Percentiles rank a stretch among this genome's conserved stretches.
phyloP scores from a whole-genome alignment of 2,113 vertebrate species.

The Hoplias malabaricus region DNA sequence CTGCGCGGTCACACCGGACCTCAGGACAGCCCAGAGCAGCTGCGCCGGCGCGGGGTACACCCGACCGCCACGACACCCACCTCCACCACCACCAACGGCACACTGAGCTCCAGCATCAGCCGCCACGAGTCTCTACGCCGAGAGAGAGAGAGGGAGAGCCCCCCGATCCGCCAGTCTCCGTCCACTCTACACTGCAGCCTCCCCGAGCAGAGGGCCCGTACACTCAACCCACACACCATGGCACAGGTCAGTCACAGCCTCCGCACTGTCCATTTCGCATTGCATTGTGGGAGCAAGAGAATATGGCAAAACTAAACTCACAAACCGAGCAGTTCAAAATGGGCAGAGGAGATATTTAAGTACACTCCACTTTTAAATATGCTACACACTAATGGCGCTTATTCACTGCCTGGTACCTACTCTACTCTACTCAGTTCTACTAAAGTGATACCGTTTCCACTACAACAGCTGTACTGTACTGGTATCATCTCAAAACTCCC shows the following conservation, averaged over 20 bases:
- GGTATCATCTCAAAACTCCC: too few relatives aligned
- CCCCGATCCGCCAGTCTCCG: slow-evolving; percentile 89
- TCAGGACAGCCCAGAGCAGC: slow-evolving; percentile 88
- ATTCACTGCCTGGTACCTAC: too few relatives aligned
- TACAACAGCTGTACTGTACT: too few relatives aligned
- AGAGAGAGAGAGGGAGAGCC: slow-evolving; percentile 80
- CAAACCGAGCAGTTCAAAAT: too few relatives aligned
- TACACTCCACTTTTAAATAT: too few relatives aligned
- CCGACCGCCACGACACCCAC: neutral
- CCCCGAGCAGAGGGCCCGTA: slow-evolving; percentile 72
- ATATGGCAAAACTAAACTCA: too few relatives aligned
- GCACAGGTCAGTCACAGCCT: slow-evolving; percentile 80
- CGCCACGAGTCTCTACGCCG: slow-evolving; percentile 87
- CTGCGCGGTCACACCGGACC: slow-evolving; percentile 81
- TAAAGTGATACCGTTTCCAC: too few relatives aligned
- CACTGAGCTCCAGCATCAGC: slow-evolving; percentile 86
- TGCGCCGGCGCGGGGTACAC: slow-evolving; percentile 67
- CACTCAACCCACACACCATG: slow-evolving; percentile 86
- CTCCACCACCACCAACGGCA: slow-evolving; percentile 66
- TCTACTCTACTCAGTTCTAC: too few relatives aligned
- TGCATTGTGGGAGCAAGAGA: too few relatives aligned
- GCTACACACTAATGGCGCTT: too few relatives aligned
- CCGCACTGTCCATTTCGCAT: neutral
- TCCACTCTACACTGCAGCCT: slow-evolving; percentile 89
- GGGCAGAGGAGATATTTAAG: too few relatives aligned